Percentiles rank a stretch among this genome's conserved stretches.
Evolutionary conservation across 2,888 invertebrate species (phyloP).

Genomic region (Thymelicus acteon): DNA sequence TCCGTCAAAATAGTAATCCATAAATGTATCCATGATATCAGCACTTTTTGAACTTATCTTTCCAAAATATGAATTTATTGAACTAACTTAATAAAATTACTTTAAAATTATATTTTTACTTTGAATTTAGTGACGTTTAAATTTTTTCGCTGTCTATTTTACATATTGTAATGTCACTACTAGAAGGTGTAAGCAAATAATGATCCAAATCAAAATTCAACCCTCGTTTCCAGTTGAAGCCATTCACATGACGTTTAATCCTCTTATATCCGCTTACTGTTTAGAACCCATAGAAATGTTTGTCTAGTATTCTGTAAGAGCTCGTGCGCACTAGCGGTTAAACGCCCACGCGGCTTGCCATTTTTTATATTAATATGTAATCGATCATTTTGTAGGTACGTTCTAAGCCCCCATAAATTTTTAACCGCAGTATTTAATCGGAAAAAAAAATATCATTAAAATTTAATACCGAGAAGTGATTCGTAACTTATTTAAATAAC

Average conservation of each 20-base stretch:
- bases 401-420: no score
- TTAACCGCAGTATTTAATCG: no score
- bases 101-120: conserved; percentile 23
- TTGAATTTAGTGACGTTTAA: conserved; percentile 18
- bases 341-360: no score
- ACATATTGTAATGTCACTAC: conserved; percentile 7
- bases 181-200: conserved; percentile 44
- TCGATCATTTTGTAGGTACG: no score
- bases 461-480: no score
- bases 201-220: conserved; percentile 59
- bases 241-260: conserved; percentile 70
- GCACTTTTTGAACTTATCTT: conserved; percentile 28
- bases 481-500: no score
- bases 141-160: not conserved
- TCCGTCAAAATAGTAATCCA: conserved; percentile 92
- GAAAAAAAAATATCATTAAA: no score
- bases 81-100: conserved; percentile 18
- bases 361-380: no score
- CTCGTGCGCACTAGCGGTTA: no score
- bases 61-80: conserved; percentile 14
- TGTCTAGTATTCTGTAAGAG: conserved; percentile 32
- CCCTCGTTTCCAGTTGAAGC: conserved; percentile 52
- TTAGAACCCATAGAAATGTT: conserved; percentile 61
- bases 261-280: conserved; percentile 56
- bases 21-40: conserved; percentile 88